Evolutionary conservation across 2,888 invertebrate genomes (phyloP), one percentile per base, ranked within the genome.

Genomic region (Eledona agricola): DNA sequence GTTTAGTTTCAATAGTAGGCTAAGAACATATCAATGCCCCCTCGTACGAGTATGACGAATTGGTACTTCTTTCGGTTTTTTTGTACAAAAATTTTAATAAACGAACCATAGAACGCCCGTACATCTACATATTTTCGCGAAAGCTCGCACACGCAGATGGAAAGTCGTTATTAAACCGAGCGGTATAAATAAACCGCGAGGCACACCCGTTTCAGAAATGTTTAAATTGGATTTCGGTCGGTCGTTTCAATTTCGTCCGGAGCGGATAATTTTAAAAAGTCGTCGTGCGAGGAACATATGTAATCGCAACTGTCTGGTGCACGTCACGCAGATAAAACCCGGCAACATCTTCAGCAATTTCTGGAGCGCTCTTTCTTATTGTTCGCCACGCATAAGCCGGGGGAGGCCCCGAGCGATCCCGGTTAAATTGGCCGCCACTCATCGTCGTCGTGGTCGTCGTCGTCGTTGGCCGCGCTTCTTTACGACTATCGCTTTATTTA

Each of bases 381-480:
- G 54, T 54, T 54, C n/a, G n/a, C n/a, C n/a, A 42, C 37, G 37
- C 42, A 35, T 40, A 46, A 42, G 32, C 28, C 13, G n/a, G n/a
- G n/a, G n/a, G n/a, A 25, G 20, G 40, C 55, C 47, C 13, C 34
- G 16, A 45, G 55, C 51, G 31, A 23, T 55, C 40, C 35, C 19
- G 34, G 38, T 51, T 34, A 47, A 51, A 55, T 55, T 55, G 51
- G 51, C 55, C 51, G 51, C 51, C n/a, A n/a, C n/a, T n/a, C n/a
- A n/a, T n/a, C n/a, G n/a, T n/a, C n/a, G n/a, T n/a, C n/a, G n/a
- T n/a, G n/a, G n/a, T n/a, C n/a, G n/a, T n/a, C n/a, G n/a, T n/a
- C n/a, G n/a, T n/a, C n/a, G n/a, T 55, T 38, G 55, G 45, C 43
- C 19, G 50, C 34, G 25, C 46, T 37, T 38, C 40, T 50, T 37